Evolutionary conservation across 2,888 invertebrate genomes (phyloP), one percentile per base, ranked within the genome.

Genomic region (Eurytoma adleriae): DNA sequence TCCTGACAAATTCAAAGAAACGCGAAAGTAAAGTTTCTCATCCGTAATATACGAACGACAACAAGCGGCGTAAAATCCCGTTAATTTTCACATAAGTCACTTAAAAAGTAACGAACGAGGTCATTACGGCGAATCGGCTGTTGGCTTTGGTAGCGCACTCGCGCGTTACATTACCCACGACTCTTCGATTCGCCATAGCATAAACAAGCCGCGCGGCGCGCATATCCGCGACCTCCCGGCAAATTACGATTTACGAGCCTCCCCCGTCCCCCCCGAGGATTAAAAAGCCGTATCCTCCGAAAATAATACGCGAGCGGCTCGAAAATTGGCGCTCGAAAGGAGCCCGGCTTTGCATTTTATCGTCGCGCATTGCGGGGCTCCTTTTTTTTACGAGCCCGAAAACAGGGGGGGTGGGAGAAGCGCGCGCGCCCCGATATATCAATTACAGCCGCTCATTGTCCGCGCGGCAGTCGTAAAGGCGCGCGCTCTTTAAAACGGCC

Each of bases 371-470:
- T 81, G 56, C 62, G 72, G 72, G 77, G 68, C 48, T 76, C 76
- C 76, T 80, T 24, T 3, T 3, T 40, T 7, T 7, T 4, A 80
- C 68, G 80, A 80, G 80, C 59, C 78, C 50, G 61, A 40, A 40
- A 3, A 40, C 1, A 3, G 40, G 40, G 40, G 40, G 4, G 40
- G 40, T 4, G 40, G n/a, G 57, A 12, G 64, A 10, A 14, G 14
- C 56, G 27, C 16, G n/a, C 52, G 56, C 71, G 71, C 62, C 57
- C 71, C 81, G 81, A 81, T 81, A 86, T 86, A 86, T 86, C 86
- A 86, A 86, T 86, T 86, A 86, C 85, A 84, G 85, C 85, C 85
- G 84, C 84, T 85, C 84, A 85, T 85, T 84, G 83, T 85, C 85
- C 84, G 83, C 82, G 83, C 76, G 72, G 59, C 79, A 82, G 82